These are phyloP conservation scores for Muscina levida DNA, from an alignment of 2,888 invertebrate species.

Conservation along the genomic window DNA sequence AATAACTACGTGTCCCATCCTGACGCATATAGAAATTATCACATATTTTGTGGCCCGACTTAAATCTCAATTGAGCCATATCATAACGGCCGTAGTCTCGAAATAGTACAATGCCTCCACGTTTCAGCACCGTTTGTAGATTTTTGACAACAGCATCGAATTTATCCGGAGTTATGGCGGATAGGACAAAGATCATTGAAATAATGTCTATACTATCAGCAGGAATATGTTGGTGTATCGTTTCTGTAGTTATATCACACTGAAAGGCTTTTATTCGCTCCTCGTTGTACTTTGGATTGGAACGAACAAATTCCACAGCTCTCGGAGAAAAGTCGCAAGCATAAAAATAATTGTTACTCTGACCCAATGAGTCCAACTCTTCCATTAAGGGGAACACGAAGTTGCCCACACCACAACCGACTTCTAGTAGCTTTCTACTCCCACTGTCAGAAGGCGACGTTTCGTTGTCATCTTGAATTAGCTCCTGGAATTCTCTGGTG, in stretches of 20 bases:
- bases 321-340: slow-evolving; percentile 96
- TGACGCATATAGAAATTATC: slow-evolving; percentile 97
- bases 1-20: slow-evolving; percentile 96
- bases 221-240: slow-evolving; percentile 81
- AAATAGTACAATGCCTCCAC: slow-evolving; percentile 91
- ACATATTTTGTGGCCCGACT: slow-evolving; percentile 93
- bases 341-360: slow-evolving; percentile 84
- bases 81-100: slow-evolving; percentile 97
- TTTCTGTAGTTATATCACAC: slow-evolving; percentile 89
- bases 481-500: slow-evolving; percentile 93
- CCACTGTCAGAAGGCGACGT: slow-evolving; percentile 74
- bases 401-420: slow-evolving; percentile 98
- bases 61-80: slow-evolving; percentile 97
- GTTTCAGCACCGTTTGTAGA: slow-evolving; percentile 84
- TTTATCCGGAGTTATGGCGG: slow-evolving; percentile 94
- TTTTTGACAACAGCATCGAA: slow-evolving; percentile 85
- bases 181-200: slow-evolving; percentile 96
- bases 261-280: slow-evolving; percentile 88
- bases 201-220: slow-evolving; percentile 86
- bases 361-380: slow-evolving; percentile 82
- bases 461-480: slow-evolving; percentile 69
- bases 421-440: slow-evolving; percentile 81
- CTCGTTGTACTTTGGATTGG: slow-evolving; percentile 84
- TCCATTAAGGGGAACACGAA: slow-evolving; percentile 94
- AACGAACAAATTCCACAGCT: slow-evolving; percentile 92